phyloP scores from a whole-genome alignment of 2,797 vertebrate genomes.

The Monodelphis domestica region DNA sequence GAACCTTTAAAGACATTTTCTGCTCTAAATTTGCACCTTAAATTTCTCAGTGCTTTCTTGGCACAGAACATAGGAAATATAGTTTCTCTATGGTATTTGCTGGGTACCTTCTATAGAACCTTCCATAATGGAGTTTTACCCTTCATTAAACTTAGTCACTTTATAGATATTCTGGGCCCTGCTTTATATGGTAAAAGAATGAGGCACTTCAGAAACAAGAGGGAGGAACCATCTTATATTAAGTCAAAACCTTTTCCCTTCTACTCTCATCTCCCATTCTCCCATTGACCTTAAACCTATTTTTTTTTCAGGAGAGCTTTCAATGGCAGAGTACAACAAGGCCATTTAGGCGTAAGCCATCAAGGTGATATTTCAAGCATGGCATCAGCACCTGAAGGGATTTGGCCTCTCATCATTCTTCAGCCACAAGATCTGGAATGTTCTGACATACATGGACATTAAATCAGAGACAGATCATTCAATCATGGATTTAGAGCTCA shows the following conservation, averaged over 20 bases:
- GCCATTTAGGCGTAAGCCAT: not conserved
- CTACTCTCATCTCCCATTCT: not conserved
- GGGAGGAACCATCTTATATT: not conserved
- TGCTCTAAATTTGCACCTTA: not conserved
- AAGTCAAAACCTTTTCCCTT: not conserved
- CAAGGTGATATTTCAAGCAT: not conserved
- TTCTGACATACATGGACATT: not conserved
- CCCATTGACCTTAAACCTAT: not conserved
- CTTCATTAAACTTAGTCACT: not conserved
- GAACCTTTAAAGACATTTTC: not conserved
- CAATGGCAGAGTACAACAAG: not conserved
- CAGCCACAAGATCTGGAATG: not conserved
- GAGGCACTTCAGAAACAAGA: not conserved
- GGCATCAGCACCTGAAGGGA: not conserved
- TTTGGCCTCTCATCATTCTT: not conserved
- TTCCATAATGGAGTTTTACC: not conserved
- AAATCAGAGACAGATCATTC: not conserved
- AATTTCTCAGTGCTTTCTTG: not conserved
- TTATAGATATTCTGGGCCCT: too few species aligned
- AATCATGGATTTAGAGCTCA: not conserved
- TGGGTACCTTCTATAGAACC: not conserved
- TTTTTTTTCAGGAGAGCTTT: not conserved
- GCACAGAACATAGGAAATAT: not conserved
- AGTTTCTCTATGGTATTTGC: not conserved
- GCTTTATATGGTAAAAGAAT: not conserved